phyloP scores from a whole-genome alignment of 2,888 invertebrate genomes.

The Eucera pruinosa region DNA sequence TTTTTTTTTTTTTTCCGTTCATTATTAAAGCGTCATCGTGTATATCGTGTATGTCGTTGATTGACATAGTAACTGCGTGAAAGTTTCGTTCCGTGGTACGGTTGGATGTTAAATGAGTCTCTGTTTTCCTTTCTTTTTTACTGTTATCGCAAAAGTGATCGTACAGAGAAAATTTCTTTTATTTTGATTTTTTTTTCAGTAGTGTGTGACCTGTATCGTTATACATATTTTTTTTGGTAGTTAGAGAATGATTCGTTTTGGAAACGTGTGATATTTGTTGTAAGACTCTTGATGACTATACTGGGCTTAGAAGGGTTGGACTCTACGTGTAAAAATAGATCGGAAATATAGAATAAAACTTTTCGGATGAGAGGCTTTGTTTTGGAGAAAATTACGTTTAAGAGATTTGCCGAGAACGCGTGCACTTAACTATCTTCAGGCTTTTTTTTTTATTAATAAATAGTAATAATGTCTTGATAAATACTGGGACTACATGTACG shows the following conservation, averaged over 20 bases:
- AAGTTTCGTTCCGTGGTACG: conserved; percentile 16
- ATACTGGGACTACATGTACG: no score
- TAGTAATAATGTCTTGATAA: no score
- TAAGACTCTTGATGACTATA: conserved; percentile 11
- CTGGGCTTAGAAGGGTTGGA: no score
- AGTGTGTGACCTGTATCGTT: conserved; percentile 33
- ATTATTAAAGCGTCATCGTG: background rate
- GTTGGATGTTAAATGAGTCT: conserved; percentile 43
- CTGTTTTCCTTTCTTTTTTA: conserved; percentile 18
- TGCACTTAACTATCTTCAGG: no score
- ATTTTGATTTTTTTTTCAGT: conserved; percentile 11
- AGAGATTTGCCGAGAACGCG: no score
- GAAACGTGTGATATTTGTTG: conserved; percentile 48
- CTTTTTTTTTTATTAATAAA: no score
- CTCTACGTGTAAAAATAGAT: no score
- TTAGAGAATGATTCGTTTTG: conserved; percentile 37
- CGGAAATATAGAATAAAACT: no score
- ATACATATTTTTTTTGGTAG: conserved; percentile 36
- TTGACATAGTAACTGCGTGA: conserved; percentile 28
- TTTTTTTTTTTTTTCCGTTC: background rate
- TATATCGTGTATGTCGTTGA: conserved; percentile 17
- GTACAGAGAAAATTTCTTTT: conserved; percentile 3
- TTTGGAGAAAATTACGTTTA: no score
- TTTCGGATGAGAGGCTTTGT: no score
- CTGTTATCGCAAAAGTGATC: conserved; percentile 31